Base-by-base conservation (phyloP, 2,888 invertebrate species). In the Acanthoscelides obtectus region DNA sequence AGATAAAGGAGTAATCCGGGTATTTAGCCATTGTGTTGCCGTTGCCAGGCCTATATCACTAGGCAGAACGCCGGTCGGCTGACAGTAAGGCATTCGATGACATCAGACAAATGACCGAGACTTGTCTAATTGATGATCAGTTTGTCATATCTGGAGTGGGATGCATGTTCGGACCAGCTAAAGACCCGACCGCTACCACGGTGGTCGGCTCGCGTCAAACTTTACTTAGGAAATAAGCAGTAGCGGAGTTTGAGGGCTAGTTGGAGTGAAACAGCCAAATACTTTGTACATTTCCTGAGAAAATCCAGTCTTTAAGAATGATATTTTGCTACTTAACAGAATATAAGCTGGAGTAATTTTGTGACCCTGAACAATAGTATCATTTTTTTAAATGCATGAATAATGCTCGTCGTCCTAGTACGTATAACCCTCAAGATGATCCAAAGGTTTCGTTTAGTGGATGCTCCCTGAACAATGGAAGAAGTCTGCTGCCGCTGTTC, bases 101-200 rank as follows among this genome's bases (percentile, higher is more conserved):
- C 82, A 80, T 74, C 78, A 81, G 81, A 83, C 82, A 83, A 83
- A 83, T 83, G 83, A 83, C 80, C 80, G 69, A 79, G 78, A 80
- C 80, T 81, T 80, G 82, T 81, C 81, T 83, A 83, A 83, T 83
- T 83, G 82, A 83, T 83, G 83, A 83, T 83, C 82, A 78, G 79
- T 81, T 82, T 81, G 83, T 83, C 82, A 81, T 83, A 83, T 83
- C 83, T 83, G 80, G 81, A 82, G 82, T 82, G 83, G 82, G 81
- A 81, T 81, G 82, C 76, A 75, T 78, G 78, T 77, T 76, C 76
- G 72, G 71, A 66, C 74, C 76, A 77, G 79, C 76, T 79, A 77
- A 78, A 77, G 76, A 78, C 75, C 74, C 67, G 74, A 73, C 70
- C 75, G 72, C 74, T 22, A 66, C 72, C 71, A 77, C 75, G 79